These are phyloP conservation scores for Mythimna vitellina DNA, from an alignment of 2,888 invertebrate species.

Conservation along the genomic window DNA sequence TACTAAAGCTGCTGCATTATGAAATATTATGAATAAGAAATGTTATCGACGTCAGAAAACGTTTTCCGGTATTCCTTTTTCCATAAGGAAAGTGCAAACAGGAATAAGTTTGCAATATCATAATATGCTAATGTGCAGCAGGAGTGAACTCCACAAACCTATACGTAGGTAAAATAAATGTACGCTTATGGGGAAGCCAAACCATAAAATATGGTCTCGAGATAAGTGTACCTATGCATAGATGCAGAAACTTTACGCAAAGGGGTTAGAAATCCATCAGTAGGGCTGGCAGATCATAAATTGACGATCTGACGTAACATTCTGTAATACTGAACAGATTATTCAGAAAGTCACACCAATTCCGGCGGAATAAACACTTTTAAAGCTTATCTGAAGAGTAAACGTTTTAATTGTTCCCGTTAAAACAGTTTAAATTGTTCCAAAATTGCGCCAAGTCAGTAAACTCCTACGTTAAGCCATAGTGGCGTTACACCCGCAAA, in stretches of 20 bases:
- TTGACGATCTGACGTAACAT: not conserved
- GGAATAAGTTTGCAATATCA: slow-evolving; percentile 33
- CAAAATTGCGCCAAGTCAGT: slow-evolving; percentile 27
- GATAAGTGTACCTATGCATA: slow-evolving; percentile 20
- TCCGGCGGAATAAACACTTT: not conserved
- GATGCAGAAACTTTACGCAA: slow-evolving; percentile 26
- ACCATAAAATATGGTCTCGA: slow-evolving; percentile 31
- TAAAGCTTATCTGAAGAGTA: not conserved
- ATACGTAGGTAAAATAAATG: slow-evolving; percentile 26
- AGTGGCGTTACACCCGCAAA: slow-evolving; percentile 22
- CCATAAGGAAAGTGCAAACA: slow-evolving; percentile 10
- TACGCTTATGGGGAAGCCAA: slow-evolving; percentile 31
- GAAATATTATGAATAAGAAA: slow-evolving; percentile 22
- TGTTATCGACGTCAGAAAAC: not conserved
- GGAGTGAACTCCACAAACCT: slow-evolving; percentile 12
- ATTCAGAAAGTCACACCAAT: not conserved
- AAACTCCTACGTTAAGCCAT: slow-evolving; percentile 19
- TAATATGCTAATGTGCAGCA: slow-evolving; percentile 42
- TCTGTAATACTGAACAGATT: not conserved
- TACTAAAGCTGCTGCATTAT: not conserved
- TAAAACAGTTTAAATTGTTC: slow-evolving; percentile 20
- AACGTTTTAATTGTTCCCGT: slow-evolving; percentile 17
- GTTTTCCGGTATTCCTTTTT: not conserved
- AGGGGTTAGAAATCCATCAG: slow-evolving; percentile 24
- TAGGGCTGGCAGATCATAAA: slow-evolving; percentile 25